Evolutionary conservation across 2,113 vertebrate species (phyloP).

Genomic region (Proteles cristata): DNA sequence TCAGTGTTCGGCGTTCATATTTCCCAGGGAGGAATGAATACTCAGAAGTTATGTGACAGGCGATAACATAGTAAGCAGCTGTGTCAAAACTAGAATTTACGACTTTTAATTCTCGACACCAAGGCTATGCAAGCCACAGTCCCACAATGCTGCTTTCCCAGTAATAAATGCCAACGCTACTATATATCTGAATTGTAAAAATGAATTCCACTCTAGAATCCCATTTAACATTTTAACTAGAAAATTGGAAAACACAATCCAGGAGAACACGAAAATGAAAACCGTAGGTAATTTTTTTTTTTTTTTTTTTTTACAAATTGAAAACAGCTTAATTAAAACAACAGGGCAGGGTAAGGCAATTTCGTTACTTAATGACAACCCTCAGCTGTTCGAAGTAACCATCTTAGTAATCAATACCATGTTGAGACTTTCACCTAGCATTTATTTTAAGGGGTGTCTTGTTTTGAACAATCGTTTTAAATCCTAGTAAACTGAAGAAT

Average conservation of each 20-base stretch:
- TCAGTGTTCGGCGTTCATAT: background rate
- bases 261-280: conserved; percentile 72
- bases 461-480: conserved; percentile 88
- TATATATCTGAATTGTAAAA: conserved; percentile 5
- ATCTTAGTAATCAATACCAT: conserved; percentile 74
- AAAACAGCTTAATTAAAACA: conserved; percentile 68
- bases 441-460: conserved; percentile 85
- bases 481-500: conserved; percentile 89
- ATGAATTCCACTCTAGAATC: conserved; percentile 28
- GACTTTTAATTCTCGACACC: conserved; percentile 28
- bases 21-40: background rate
- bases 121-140: background rate
- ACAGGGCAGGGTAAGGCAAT: conserved; percentile 46
- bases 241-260: conserved; percentile 28
- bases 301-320: background rate
- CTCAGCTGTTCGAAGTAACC: conserved; percentile 57
- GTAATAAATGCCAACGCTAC: background rate
- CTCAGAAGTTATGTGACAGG: background rate
- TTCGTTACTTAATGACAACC: conserved; percentile 13
- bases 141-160: background rate
- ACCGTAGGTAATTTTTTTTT: conserved; percentile 61
- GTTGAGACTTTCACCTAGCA: conserved; percentile 84
- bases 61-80: background rate
- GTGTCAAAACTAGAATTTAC: conserved; percentile 30
- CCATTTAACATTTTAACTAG: conserved; percentile 6